These are phyloP conservation scores for Echinarachnius parma DNA, from an alignment of 53 echinoderm and acorn worm genomes.

Conservation along the genomic window DNA sequence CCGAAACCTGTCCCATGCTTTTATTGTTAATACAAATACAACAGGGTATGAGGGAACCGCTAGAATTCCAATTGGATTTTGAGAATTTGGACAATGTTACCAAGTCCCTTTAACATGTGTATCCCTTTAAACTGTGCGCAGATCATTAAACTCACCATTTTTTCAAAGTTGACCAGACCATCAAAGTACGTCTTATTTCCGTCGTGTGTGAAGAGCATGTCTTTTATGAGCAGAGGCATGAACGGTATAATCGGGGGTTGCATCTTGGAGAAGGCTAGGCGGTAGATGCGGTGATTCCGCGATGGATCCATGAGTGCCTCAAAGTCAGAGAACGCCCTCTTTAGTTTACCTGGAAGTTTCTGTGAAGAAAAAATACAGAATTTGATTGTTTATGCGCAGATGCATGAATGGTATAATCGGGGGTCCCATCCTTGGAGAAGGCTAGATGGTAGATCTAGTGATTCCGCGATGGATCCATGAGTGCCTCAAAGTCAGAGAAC, in stretches of 20 bases:
- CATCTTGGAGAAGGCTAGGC: slow-evolving; percentile 86
- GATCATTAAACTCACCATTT: slow-evolving; percentile 72
- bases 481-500: slow-evolving; percentile 87
- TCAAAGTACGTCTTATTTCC: slow-evolving; percentile 99
- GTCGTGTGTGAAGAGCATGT: slow-evolving; percentile 97
- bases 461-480: slow-evolving; percentile 94
- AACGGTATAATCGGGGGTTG: slow-evolving; percentile 95
- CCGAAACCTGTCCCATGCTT: no score
- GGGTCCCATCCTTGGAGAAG: slow-evolving; percentile 85
- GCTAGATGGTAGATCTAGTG: slow-evolving; percentile 88
- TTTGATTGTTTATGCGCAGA: slow-evolving; percentile 90
- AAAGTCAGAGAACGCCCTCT: slow-evolving; percentile 84
- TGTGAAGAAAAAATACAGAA: no score
- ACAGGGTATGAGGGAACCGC: no score
- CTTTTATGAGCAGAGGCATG: slow-evolving; percentile 98
- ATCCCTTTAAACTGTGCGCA: no score
- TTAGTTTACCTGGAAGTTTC: slow-evolving; percentile 95
- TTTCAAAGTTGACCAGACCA: slow-evolving; percentile 98
- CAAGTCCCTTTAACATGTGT: no score
- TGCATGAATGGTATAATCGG: slow-evolving; percentile 99
- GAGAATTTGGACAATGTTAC: no score
- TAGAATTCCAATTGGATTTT: no score
- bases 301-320: slow-evolving; percentile 96
- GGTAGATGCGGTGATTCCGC: slow-evolving; percentile 90
- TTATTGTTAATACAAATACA: no score